phyloP scores from a whole-genome alignment of 2,888 invertebrate genomes.

The Drosophila aldrichi region DNA sequence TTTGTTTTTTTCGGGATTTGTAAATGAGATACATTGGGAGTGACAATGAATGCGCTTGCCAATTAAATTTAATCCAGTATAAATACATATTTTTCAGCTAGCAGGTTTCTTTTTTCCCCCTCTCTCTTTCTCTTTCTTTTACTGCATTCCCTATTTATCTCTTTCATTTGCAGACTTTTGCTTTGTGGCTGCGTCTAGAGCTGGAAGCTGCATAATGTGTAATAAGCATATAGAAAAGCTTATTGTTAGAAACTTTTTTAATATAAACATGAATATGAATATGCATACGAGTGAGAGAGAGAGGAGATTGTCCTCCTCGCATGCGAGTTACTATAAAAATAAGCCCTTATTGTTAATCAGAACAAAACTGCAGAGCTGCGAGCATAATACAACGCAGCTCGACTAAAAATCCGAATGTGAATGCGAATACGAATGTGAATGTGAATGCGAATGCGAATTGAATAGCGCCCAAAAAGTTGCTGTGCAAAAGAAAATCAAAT shows the following conservation, averaged over 20 bases:
- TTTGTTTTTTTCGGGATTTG: slow-evolving; percentile 41
- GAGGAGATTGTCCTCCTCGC: slow-evolving; percentile 3
- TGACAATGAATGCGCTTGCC: slow-evolving; percentile 44
- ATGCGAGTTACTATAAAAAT: slow-evolving; percentile 46
- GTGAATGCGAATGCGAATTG: slow-evolving; percentile 44
- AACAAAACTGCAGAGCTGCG: slow-evolving; percentile 48
- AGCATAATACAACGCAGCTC: slow-evolving; percentile 59
- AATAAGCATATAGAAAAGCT: slow-evolving; percentile 71
- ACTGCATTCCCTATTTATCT: slow-evolving; percentile 19
- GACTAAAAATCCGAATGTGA: slow-evolving; percentile 47
- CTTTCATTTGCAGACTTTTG: slow-evolving; percentile 45
- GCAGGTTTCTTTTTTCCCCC: slow-evolving; percentile 2
- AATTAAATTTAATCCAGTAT: slow-evolving; percentile 56
- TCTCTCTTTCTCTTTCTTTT: too few relatives aligned
- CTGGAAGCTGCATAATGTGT: slow-evolving; percentile 54
- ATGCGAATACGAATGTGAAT: slow-evolving; percentile 32
- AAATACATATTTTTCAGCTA: slow-evolving; percentile 16
- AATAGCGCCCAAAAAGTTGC: slow-evolving; percentile 65
- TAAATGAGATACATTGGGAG: slow-evolving; percentile 48
- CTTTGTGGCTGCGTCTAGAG: slow-evolving; percentile 23
- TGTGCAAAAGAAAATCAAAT: slow-evolving; percentile 34
- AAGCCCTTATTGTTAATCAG: slow-evolving; percentile 74
- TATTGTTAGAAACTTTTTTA: slow-evolving; percentile 79
- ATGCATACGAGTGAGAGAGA: slow-evolving; percentile 10
- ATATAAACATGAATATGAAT: slow-evolving; percentile 72